Conservation (phyloP, 2,888 invertebrate species). For the Timema podura region DNA sequence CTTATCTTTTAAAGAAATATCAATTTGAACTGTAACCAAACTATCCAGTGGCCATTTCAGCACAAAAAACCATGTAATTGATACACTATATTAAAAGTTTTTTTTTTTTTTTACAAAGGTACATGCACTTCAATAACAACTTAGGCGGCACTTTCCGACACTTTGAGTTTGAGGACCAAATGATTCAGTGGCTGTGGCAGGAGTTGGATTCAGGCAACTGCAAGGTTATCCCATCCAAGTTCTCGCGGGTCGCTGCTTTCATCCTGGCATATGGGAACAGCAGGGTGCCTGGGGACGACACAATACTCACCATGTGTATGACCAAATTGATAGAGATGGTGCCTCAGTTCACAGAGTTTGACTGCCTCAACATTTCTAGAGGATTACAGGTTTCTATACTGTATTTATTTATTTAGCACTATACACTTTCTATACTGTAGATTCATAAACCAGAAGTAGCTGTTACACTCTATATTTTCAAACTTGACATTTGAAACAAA, state of each 20-base stretch:
- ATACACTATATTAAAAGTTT: neutral
- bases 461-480: no score
- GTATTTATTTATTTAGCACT: no score
- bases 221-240: conserved; percentile 44
- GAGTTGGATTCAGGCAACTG: conserved; percentile 42
- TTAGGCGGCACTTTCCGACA: conserved; percentile 51
- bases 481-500: no score
- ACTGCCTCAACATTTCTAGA: conserved; percentile 47
- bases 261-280: conserved; percentile 45
- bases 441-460: no score
- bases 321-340: conserved; percentile 41
- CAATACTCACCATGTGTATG: conserved; percentile 13
- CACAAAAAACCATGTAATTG: no score
- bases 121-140: conserved; percentile 53
- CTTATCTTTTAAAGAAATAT: no score
- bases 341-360: conserved; percentile 44
- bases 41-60: no score
- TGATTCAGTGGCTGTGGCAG: conserved; percentile 44
- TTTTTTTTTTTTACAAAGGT: conserved; percentile 34
- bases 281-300: neutral
- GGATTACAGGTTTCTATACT: conserved; percentile 42
- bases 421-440: no score
- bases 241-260: conserved; percentile 46
- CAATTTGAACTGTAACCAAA: no score
- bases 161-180: conserved; percentile 45